Conservation (phyloP, 2,888 invertebrate genomes). For the Lochmaea capreae region DNA sequence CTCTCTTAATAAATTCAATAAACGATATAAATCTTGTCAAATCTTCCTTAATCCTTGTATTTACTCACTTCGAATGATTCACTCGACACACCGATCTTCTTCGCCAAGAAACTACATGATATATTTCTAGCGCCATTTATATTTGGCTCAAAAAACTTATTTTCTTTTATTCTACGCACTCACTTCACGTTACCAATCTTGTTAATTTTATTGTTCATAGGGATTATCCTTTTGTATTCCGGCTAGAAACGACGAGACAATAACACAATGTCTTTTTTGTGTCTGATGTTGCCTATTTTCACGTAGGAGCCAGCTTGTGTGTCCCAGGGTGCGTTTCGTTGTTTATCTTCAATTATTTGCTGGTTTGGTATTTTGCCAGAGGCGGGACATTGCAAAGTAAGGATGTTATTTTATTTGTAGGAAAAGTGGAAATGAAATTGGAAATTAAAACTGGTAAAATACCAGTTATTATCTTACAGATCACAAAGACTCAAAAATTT, state of each 20-base stretch:
- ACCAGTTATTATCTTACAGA: background rate
- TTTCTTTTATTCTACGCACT: background rate
- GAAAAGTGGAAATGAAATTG: background rate
- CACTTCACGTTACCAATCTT: background rate
- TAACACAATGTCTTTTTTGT: conserved; percentile 8
- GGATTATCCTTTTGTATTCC: conserved; percentile 19
- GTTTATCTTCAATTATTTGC: conserved; percentile 29
- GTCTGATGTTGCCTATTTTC: conserved; percentile 20
- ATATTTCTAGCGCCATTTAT: conserved; percentile 15
- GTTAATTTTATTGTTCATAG: conserved; percentile 16
- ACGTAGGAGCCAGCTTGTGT: conserved; percentile 19
- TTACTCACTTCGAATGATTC: background rate
- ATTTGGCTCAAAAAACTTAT: background rate
- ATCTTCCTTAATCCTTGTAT: background rate
- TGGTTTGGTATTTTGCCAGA: conserved; percentile 16
- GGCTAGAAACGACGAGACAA: conserved; percentile 4
- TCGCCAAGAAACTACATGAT: conserved; percentile 8
- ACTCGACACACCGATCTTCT: background rate
- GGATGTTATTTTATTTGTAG: background rate
- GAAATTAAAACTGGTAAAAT: background rate
- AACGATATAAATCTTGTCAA: no score
- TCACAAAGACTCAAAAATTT: background rate
- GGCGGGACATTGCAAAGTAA: background rate
- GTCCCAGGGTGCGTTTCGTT: conserved; percentile 26
- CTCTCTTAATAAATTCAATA: no score